Evolutionary conservation across 2,888 invertebrate species (phyloP), one percentile per base, ranked within the genome.

Genomic region (Volucella inanis): DNA sequence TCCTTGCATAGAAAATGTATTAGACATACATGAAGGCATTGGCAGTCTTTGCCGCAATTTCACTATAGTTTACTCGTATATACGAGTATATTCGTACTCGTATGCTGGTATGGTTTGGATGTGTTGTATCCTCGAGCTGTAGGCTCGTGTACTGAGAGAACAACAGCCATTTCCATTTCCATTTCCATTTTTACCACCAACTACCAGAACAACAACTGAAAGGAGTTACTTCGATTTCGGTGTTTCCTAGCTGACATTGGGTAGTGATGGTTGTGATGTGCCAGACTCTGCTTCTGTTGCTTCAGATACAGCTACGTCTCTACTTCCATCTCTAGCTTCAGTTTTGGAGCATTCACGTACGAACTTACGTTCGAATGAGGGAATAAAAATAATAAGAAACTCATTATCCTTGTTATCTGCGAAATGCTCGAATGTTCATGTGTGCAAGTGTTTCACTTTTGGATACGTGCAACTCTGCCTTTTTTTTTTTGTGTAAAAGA

Each of bases 351-450:
- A 52, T 79, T 62, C 84, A 84, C 84, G 84, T 84, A 84, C 67
- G n/a, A 71, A 72, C 71, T 76, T 71, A 43, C 61, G 71, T 85
- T 76, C 57, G 76, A 68, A 77, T 76, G 76, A 74, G 80, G 67
- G 72, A 76, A 76, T 85, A 85, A 77, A 81, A 85, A 85, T 85
- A 85, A 85, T 85, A 85, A 81, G 81, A 85, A 85, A 81, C 85
- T 80, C 76, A 85, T 85, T 85, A 85, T 85, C 77, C 85, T 81
- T 81, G 81, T 85, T 85, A 85, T 81, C 85, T 62, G 76, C 18
- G 76, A 85, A 77, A 77, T 78, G 78, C 68, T 72, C 15, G 11
- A 50, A 65, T 84, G 52, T 80, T 76, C 77, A 49, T 82, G 82
- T 82, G 77, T 82, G 72, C 70, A 81, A 76, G 57, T 71, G 76